A percentile compares a stretch with the other conserved stretches of the same genome.
phyloP scores from a whole-genome alignment of 2,113 vertebrate species.

The Phylloscopus whistleri region DNA sequence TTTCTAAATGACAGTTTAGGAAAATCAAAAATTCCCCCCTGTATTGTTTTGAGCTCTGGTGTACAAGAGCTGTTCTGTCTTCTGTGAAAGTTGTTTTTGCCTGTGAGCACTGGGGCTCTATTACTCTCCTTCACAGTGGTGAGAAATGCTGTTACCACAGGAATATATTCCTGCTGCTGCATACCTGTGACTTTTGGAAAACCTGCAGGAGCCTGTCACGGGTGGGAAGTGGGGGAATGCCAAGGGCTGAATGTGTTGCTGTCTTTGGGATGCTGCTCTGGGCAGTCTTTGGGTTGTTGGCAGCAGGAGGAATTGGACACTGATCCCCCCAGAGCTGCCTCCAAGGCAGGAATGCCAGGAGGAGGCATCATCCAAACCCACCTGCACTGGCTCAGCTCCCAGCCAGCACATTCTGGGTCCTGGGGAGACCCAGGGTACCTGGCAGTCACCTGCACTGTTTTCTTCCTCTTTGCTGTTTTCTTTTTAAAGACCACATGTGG shows the following conservation, averaged over 20 bases:
- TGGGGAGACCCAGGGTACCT: background rate
- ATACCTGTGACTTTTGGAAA: background rate
- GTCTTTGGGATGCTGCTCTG: background rate
- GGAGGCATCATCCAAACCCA: background rate
- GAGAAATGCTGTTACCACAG: background rate
- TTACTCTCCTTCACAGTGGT: slow-evolving; percentile 1
- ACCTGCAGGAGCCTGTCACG: background rate
- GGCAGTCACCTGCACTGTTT: background rate
- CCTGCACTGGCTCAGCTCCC: background rate
- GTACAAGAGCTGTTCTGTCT: slow-evolving; percentile 42
- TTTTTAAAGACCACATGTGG: background rate
- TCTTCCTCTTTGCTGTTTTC: background rate
- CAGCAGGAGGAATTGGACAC: background rate
- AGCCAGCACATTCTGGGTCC: background rate
- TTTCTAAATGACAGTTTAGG: slow-evolving; percentile 47
- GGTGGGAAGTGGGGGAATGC: background rate
- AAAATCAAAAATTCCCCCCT: slow-evolving; percentile 46
- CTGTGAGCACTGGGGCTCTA: slow-evolving; percentile 3
- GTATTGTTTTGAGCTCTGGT: slow-evolving; percentile 12
- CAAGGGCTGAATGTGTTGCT: background rate
- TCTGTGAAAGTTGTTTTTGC: slow-evolving; percentile 46
- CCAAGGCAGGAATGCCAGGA: background rate
- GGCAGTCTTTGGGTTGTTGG: background rate
- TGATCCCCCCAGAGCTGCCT: background rate
- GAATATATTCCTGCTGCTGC: background rate